phyloP scores from a whole-genome alignment of 64 coral and sea anemone species.

The Exaiptasia diaphana region DNA sequence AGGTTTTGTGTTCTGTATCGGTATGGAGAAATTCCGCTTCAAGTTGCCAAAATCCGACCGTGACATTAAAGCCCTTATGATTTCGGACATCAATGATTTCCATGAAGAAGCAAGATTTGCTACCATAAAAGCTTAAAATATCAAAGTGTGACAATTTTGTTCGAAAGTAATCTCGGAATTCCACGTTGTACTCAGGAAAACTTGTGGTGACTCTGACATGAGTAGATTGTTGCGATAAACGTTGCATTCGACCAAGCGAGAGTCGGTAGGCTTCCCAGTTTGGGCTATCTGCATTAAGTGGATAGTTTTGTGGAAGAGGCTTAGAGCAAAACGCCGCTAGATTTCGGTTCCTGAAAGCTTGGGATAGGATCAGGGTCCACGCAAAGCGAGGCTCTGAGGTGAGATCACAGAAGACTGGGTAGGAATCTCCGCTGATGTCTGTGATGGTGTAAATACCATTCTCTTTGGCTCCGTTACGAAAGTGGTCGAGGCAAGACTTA shows the following conservation, averaged over 20 bases:
- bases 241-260: neutral
- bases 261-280: conserved; percentile 48
- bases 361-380: conserved; percentile 52
- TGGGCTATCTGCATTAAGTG: neutral
- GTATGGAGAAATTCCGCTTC: neutral
- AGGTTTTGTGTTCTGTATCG: neutral
- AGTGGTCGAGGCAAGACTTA: neutral
- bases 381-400: conserved; percentile 32
- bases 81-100: conserved; percentile 11
- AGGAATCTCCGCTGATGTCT: neutral
- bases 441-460: conserved; percentile 29
- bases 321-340: neutral
- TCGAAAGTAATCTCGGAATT: no score
- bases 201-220: conserved; percentile 48
- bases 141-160: no score
- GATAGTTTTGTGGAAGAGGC: neutral
- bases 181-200: conserved; percentile 37
- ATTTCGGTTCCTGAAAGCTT: conserved; percentile 1
- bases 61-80: neutral
- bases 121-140: no score
- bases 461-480: neutral
- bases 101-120: no score
- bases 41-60: neutral
- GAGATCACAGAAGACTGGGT: conserved; percentile 33
- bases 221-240: conserved; percentile 8